Base-by-base conservation (phyloP, 2,797 vertebrate genomes). In the Luscinia luscinia region DNA sequence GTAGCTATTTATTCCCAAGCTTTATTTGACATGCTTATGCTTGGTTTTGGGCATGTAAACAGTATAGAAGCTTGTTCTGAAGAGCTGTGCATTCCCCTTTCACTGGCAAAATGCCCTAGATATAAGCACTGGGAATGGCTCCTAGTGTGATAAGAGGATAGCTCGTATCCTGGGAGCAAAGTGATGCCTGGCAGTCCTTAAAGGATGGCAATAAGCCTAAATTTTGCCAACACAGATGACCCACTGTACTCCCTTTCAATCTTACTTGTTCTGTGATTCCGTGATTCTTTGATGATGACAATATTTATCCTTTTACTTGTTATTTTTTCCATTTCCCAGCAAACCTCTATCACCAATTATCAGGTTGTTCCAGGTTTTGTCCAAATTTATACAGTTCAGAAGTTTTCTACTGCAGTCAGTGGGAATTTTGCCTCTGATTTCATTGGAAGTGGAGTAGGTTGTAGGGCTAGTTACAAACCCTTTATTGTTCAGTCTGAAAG, bases 401-500 rank as follows among this genome's bases (percentile, higher is more conserved):
- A 64, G 27, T 68, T 84, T 76, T 49, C 67, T 87, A 12, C 32
- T 64, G 26, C 22, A 54, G 46, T 76, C 52, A 87, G 66, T 54
- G 27, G 32, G 70, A 92, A 34, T 86, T 93, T 84, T 15, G 9
- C 15, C 70, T 91, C 67, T 61, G 40, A 36, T 93, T 97, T 94
- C 91, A 90, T 84, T n/a, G 80, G 70, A 95, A 72, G n/a, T 49
- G 58, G 75, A 36, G 40, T 68, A 52, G 70, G n/a, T 89, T 88
- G 32, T 87, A 80, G 34, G 52, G 67, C 89, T 82, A 79, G 54
- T 84, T 85, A 93, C 36, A 88, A 91, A 69, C 48, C 69, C 87
- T 77, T 73, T 88, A 80, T n/a, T 89, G 55, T 74, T 90, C 43
- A 38, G 80, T 70, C 62, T 90, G 59, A 79, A 95, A 96, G 84